These are phyloP conservation scores for Butorides virescens DNA, from an alignment of 2,113 vertebrate species.

Conservation along the genomic window DNA sequence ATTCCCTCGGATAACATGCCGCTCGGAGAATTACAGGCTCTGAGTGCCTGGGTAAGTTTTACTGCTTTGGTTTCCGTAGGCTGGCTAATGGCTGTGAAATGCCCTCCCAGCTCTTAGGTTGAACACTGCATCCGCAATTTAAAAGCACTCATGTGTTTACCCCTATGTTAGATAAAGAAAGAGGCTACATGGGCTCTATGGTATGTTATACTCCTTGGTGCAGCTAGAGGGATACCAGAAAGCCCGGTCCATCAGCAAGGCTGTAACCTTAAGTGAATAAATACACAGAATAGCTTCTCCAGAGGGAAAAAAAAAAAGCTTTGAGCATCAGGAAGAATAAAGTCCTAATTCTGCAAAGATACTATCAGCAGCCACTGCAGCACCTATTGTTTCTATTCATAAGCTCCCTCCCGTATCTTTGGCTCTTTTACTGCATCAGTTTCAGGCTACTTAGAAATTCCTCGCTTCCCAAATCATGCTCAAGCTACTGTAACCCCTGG, in stretches of 20 bases:
- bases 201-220: background rate
- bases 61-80: background rate
- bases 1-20: background rate
- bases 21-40: background rate
- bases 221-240: background rate
- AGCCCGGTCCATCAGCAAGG: background rate
- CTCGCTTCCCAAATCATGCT: background rate
- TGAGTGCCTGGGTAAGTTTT: background rate
- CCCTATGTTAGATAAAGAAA: background rate
- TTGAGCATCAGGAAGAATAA: background rate
- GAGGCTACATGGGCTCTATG: background rate
- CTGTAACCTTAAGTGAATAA: background rate
- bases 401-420: background rate
- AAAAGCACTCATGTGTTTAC: background rate
- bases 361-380: background rate
- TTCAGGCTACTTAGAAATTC: slow-evolving; percentile 31
- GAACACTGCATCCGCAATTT: background rate
- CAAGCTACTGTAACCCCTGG: slow-evolving; percentile 26
- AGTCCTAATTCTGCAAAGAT: slow-evolving; percentile 3
- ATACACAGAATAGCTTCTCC: background rate
- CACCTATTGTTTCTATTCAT: slow-evolving; percentile 40
- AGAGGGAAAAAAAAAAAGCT: background rate
- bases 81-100: slow-evolving; percentile 27
- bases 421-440: background rate
- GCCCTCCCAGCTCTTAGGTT: background rate